Evolutionary conservation across 2,797 vertebrate genomes (phyloP), one percentile per base, ranked within the genome.

Genomic region (Trachurus trachurus): DNA sequence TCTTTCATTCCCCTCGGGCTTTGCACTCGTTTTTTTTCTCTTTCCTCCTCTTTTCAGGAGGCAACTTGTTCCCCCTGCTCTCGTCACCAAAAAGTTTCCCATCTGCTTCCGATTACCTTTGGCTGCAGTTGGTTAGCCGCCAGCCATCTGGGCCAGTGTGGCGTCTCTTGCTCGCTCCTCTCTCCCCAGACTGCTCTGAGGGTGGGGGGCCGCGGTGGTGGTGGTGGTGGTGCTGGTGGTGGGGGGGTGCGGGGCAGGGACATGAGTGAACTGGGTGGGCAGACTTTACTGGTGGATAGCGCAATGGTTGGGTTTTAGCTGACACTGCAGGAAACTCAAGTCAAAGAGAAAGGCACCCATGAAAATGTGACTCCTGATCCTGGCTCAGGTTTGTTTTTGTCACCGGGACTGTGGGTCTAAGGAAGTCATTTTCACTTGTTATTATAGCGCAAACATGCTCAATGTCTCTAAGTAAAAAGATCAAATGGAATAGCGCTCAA

Each of bases 61-160:
- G 95, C 89, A 92, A 95, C 96, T 95, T 95, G 94, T 93, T 94
- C 93, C 92, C 92, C 93, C 66, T 92, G 89, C 92, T 94, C 93
- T 93, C 93, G 91, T 95, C 94, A 95, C 94, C 94, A 89, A 94
- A 95, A 95, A 88, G 81, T 94, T 94, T 94, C 93, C 95, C 97
- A 97, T 97, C 96, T 98, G 96, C 95, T 96, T 96, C 95, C 94
- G 93, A 97, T 98, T 97, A 97, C 94, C 94, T 95, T 97, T 96
- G 95, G 94, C 94, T 95, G 89, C 91, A 95, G 90, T 96, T 95
- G 96, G 94, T 94, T 89, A 82, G 78, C 82, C 50, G 93, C 95
- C 95, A 95, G 94, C 90, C 93, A 94, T 94, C 94, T 93, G 93
- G 92, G 90, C 93, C 90, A 82, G 85, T 89, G 91, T 92, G 92